Evolutionary conservation across 2,888 invertebrate species (phyloP).

Genomic region (Nephrocerus scutellatus): DNA sequence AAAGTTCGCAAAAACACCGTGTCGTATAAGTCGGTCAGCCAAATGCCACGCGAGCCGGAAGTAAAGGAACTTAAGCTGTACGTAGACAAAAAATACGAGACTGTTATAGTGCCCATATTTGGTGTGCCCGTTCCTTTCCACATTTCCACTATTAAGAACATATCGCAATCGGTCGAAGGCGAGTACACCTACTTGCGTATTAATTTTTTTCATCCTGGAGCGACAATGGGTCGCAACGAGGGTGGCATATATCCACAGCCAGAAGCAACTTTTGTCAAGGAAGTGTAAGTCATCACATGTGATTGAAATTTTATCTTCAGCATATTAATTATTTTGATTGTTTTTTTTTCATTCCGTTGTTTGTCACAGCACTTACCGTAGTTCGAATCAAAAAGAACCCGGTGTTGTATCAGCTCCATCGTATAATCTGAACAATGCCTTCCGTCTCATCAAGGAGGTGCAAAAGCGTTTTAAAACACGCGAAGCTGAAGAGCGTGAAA

Average conservation of each 20-base stretch:
- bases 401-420: constrained; percentile 92
- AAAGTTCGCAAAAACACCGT: constrained; percentile 90
- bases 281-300: constrained; percentile 64
- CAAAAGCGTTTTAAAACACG: constrained; percentile 98
- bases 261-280: constrained; percentile 95
- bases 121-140: constrained; percentile 96
- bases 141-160: constrained; percentile 98
- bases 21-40: constrained; percentile 85
- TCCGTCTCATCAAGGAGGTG: constrained; percentile 96
- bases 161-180: constrained; percentile 94
- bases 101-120: constrained; percentile 95
- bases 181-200: constrained; percentile 97
- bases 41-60: constrained; percentile 91
- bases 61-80: constrained; percentile 88
- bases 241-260: constrained; percentile 87
- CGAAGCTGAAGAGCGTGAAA: constrained; percentile 97
- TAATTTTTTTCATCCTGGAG: constrained; percentile 98
- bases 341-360: constrained; percentile 6
- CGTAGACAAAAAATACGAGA: constrained; percentile 95
- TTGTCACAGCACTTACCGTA: constrained; percentile 76
- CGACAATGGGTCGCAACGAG: constrained; percentile 90
- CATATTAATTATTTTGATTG: neutral
- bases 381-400: constrained; percentile 95
- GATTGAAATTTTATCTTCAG: neutral
- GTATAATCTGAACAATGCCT: constrained; percentile 91